Conservation (phyloP, 2,888 invertebrate genomes). For the Sialis fuliginosa region DNA sequence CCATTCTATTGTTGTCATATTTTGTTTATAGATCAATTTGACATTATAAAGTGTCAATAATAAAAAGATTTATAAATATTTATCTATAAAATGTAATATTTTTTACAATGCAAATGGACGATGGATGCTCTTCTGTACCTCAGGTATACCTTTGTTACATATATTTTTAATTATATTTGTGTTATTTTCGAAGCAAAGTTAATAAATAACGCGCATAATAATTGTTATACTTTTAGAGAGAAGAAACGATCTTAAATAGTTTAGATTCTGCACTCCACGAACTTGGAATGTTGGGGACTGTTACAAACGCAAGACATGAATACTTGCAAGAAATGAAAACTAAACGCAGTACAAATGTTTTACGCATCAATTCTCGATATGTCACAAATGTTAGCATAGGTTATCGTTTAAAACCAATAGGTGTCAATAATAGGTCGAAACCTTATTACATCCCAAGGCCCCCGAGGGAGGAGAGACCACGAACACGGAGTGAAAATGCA, state of each 20-base stretch:
- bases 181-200: too few relatives aligned
- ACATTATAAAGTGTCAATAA: too few relatives aligned
- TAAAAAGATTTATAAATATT: too few relatives aligned
- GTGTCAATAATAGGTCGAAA: conserved; percentile 33
- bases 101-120: too few relatives aligned
- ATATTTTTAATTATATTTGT: too few relatives aligned
- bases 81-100: too few relatives aligned
- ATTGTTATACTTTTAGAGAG: too few relatives aligned
- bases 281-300: conserved; percentile 40
- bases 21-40: too few relatives aligned
- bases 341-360: conserved; percentile 12
- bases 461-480: conserved; percentile 28
- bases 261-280: conserved; percentile 37
- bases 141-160: too few relatives aligned
- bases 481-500: conserved; percentile 44
- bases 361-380: conserved; percentile 36
- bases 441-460: conserved; percentile 29
- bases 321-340: conserved; percentile 34
- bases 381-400: conserved; percentile 44
- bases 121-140: too few relatives aligned
- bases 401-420: conserved; percentile 34
- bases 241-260: background rate
- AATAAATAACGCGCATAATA: too few relatives aligned
- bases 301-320: conserved; percentile 36
- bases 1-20: too few relatives aligned